Conservation (phyloP, 2,113 vertebrate genomes). For the Melanerpes aurifrons region DNA sequence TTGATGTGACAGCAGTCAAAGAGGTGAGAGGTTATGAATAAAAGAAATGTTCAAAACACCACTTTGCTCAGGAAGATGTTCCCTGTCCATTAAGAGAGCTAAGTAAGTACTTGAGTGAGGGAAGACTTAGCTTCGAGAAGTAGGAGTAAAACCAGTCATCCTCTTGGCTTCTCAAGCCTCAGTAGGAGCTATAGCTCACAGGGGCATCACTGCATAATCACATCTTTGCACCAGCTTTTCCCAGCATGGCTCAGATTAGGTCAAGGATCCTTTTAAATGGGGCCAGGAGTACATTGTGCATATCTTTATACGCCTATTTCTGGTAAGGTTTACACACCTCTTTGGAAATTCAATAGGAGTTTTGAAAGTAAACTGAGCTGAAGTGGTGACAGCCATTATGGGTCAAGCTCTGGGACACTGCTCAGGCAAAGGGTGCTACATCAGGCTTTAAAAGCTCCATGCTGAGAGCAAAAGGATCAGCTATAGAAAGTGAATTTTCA, state of each 20-base stretch:
- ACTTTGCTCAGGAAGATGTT: neutral
- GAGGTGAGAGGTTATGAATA: conserved; percentile 17
- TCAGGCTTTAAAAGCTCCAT: neutral
- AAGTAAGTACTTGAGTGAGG: neutral
- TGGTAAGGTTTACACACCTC: neutral
- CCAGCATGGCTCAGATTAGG: neutral
- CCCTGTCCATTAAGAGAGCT: neutral
- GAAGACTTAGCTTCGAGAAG: neutral
- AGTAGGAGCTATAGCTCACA: neutral
- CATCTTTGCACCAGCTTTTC: neutral
- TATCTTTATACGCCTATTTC: neutral
- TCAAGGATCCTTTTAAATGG: neutral
- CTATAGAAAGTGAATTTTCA: neutral
- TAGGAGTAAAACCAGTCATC: neutral
- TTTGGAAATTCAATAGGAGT: neutral
- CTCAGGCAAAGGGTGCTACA: neutral
- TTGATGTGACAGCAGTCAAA: conserved; percentile 18
- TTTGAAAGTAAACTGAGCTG: neutral
- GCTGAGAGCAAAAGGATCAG: neutral
- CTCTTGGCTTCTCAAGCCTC: neutral
- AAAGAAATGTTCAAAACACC: neutral
- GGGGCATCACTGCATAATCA: neutral
- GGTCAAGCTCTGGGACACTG: neutral
- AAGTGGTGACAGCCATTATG: neutral
- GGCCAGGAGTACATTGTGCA: neutral